Conservation (phyloP, 1,140 invertebrate species). For the Papilio polyxenes region DNA sequence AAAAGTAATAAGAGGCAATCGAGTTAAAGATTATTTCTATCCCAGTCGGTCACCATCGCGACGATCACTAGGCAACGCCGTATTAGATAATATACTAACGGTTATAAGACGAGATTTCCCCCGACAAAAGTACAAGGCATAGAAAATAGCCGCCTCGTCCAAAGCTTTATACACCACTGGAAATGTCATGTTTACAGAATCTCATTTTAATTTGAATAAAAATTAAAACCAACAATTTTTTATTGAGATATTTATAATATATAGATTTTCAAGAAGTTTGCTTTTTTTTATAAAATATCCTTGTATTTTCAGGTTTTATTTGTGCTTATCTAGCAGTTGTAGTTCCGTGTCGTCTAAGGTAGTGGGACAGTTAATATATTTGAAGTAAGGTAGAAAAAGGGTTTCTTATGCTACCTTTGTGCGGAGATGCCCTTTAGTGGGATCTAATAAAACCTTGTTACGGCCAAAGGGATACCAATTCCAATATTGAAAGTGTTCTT, state of each 20-base stretch:
- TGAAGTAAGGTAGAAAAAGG: conserved; percentile 79
- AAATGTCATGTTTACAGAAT: conserved; percentile 33
- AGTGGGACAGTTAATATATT: conserved; percentile 79
- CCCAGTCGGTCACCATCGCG: conserved; percentile 63
- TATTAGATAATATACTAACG: conserved; percentile 61
- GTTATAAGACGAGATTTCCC: conserved; percentile 71
- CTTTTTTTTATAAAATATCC: no score
- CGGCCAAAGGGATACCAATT: conserved; percentile 79
- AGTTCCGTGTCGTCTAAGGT: conserved; percentile 51
- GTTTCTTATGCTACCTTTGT: conserved; percentile 78
- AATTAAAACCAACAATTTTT: not conserved
- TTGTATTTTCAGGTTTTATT: not conserved
- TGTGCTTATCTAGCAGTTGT: conserved; percentile 40
- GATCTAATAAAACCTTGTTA: conserved; percentile 81
- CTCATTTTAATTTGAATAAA: not conserved
- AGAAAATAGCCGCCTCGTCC: conserved; percentile 55
- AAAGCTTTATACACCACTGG: conserved; percentile 41
- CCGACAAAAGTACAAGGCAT: conserved; percentile 65
- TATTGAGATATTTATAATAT: not conserved
- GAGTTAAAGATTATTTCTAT: conserved; percentile 6
- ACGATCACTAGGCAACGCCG: conserved; percentile 67
- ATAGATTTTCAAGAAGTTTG: no score
- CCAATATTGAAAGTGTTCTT: conserved; percentile 80
- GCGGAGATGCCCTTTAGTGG: conserved; percentile 78
- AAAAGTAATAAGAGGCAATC: not conserved